Base-by-base conservation (phyloP, 2,888 invertebrate genomes). In the Cyclophora albipunctata region DNA sequence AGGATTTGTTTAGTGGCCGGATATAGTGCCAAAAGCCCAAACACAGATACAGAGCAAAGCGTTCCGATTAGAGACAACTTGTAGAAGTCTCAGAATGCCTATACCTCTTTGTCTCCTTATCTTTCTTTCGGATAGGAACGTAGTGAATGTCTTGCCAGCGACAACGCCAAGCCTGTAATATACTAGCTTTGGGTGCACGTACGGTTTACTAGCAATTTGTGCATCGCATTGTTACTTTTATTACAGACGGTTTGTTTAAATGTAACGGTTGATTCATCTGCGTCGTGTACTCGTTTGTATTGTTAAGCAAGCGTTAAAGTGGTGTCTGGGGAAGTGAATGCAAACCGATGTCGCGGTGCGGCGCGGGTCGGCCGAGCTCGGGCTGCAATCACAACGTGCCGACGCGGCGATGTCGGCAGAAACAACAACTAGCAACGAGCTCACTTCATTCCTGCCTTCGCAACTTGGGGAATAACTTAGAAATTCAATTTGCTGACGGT, bases 401-500 rank as follows among this genome's bases (percentile, higher is more conserved):
- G 43, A 55, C 51, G 47, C 63, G 62, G 66, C 62, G 37, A 37
- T 37, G 37, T 64, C 63, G 58, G 60, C 56, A 63, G 74, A 71
- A 82, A 78, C 78, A 82, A 82, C 79, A 81, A 79, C 75, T 73
- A 62, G 63, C 64, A 73, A 74, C 78, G 72, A 81, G 77, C 77
- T 78, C 77, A 78, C 76, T 83, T 78, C 81, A 81, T 78, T 81
- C 75, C 71, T 73, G 77, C 70, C 73, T 75, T 75, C 74, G 67
- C 69, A 77, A 81, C 68, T 83, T 78, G 73, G 61, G 58, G 78
- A 81, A 83, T 81, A 84, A 84, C 83, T 84, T 84, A 70, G 81
- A 72, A 84, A 84, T 85, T 84, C 78, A 83, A 84, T 84, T 84
- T 82, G 69, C 73, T 73, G 73, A 67, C 71, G 69, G 71, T 70